Base-by-base conservation (phyloP, 2,113 vertebrate species). In the Gallinago undulata region DNA sequence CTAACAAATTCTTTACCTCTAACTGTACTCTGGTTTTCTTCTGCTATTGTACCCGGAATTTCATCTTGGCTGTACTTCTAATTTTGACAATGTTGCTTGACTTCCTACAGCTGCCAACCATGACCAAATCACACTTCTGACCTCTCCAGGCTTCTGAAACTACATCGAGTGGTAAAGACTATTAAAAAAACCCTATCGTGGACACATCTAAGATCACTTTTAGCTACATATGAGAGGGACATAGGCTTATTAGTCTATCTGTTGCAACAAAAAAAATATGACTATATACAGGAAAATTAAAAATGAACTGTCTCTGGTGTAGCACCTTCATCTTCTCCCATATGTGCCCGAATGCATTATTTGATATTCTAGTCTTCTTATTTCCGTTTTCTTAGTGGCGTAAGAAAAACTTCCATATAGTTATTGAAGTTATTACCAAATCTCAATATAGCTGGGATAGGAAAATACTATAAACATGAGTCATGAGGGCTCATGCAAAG, bases 381-480 rank as follows among this genome's bases (percentile, higher is more conserved):
- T 8, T 81, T 35, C 12, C 56, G 31, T 37, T 51, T 76, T 43
- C 31, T 72, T 14, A 60, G 56, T 43, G 8, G 10, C 11, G 2
- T 10, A 47, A 64, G 39, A 59, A 85, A 88, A 92, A 28, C 11
- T 35, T 45, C n/a, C 10, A 4, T 2, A 15, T 5, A 77, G 27
- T 31, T 74, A 60, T 2, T 22, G 1, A 64, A 48, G 30, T 67
- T 87, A 27, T 31, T 66, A 81, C 45, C 89, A 84, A 88, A 82
- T 56, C 47, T 74, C 56, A 72, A 4, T 5, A 27, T 2, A 63
- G 19, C 47, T 10, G 1, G 18, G 31, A 13, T 55, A 79, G 31
- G 35, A 86, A 86, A 74, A 85, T 87, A 81, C 69, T 35, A 15
- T 48, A 47, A 92, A 69, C 33, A 22, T 91, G 89, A 95, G 86